Conservation (phyloP, 2,888 invertebrate species). For the Stenoptilia bipunctidactyla region DNA sequence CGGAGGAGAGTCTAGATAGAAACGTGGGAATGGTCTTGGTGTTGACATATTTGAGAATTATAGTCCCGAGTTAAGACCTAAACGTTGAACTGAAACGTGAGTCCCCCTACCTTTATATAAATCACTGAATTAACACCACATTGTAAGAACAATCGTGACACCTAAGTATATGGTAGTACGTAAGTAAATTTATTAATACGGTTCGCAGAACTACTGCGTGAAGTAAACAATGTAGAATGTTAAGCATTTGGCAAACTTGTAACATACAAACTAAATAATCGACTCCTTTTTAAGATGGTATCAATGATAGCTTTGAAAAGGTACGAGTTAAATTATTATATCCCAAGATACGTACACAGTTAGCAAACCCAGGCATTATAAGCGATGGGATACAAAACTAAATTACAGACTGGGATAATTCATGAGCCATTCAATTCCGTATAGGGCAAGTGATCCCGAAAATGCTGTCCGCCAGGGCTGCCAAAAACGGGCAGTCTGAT, state of each 20-base stretch:
- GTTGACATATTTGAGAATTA: not conserved
- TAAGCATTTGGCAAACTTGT: too few species aligned
- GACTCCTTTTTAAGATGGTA: not conserved
- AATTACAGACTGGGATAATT: conserved; percentile 45
- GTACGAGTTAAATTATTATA: not conserved
- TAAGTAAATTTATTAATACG: too few species aligned
- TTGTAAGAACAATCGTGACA: not conserved
- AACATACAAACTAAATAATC: not conserved
- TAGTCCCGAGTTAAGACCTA: not conserved
- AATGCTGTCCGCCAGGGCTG: conserved; percentile 26
- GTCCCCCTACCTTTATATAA: not conserved
- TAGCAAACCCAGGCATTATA: not conserved
- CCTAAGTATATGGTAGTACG: not conserved
- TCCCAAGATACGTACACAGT: not conserved
- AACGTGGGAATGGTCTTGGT: conserved; percentile 30
- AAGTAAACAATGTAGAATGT: not conserved
- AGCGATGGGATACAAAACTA: conserved; percentile 18
- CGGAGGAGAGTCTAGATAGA: conserved; percentile 8
- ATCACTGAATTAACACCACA: not conserved
- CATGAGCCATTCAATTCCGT: conserved; percentile 62
- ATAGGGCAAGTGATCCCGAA: conserved; percentile 63
- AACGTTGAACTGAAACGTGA: not conserved
- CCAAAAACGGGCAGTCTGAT: conserved; percentile 34
- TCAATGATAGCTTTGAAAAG: not conserved
- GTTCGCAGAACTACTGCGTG: not conserved